Evolutionary conservation across 2,888 invertebrate genomes (phyloP), one percentile per base, ranked within the genome.

Genomic region (Adela reaumurella): DNA sequence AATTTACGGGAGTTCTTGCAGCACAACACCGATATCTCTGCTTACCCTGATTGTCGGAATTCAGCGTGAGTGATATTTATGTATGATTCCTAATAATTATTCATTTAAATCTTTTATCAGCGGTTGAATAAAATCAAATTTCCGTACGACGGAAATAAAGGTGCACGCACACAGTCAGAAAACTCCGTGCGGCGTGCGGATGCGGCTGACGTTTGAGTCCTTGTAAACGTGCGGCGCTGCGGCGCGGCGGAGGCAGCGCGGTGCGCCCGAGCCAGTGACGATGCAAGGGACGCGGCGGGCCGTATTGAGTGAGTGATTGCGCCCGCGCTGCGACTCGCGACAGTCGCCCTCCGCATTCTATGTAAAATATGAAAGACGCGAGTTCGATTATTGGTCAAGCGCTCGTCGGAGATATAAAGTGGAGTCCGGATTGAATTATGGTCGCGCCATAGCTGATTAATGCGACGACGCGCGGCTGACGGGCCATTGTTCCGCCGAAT

Each of bases 361-460:
- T 78, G 77, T 74, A 71, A 77, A 77, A 76, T 76, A 74, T 74
- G 74, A 74, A 71, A 65, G 68, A 62, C 63, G 62, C 60, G 62
- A 35, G 11, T 35, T 35, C 35, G 45, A 19, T 20, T 20, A 28
- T 46, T 46, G 17, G 46, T 28, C 16, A 43, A 45, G 35, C n/a
- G 20, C 42, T 17, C 49, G 28, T 50, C 47, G 52, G 28, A 62
- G 62, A 64, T 65, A 65, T 67, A 69, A 68, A 67, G 59, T 49
- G 45, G 49, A 45, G 41, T 46, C 44, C 63, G 68, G 76, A 74
- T 74, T 77, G 78, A 79, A 73, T 74, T 77, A 79, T 77, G 78
- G 77, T 67, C 65, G 67, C 66, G 68, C 70, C 68, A 68, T 66
- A 63, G 58, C 77, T 74, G 80, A 80, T 80, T 77, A 79, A 80